These are phyloP conservation scores for Crax fasciolata DNA, from an alignment of 2,797 vertebrate genomes.

Conservation along the genomic window DNA sequence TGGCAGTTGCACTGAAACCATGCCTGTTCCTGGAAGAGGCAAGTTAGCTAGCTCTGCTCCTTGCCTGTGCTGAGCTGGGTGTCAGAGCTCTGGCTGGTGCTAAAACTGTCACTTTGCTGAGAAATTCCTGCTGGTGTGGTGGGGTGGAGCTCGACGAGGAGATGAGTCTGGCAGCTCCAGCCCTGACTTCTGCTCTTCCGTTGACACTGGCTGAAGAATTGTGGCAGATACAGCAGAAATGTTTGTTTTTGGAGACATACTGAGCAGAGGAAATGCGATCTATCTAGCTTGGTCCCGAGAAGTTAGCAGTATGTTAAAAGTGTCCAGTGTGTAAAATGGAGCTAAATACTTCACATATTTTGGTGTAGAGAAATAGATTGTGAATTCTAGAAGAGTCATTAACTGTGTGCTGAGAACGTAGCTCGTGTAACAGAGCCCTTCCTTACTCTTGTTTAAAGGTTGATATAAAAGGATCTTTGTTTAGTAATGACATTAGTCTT, in stretches of 20 bases:
- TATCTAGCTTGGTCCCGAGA: neutral
- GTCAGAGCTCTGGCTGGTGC: constrained; percentile 34
- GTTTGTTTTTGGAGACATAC: constrained; percentile 37
- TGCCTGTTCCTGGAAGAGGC: neutral
- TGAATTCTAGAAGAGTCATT: constrained; percentile 46
- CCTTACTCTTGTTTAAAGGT: constrained; percentile 39
- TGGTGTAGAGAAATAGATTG: constrained; percentile 39
- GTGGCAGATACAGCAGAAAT: constrained; percentile 23
- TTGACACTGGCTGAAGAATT: constrained; percentile 32
- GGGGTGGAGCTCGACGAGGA: neutral
- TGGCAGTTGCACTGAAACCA: neutral
- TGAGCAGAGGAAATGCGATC: constrained; percentile 24
- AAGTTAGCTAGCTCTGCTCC: neutral
- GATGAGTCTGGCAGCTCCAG: neutral
- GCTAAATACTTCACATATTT: constrained; percentile 73
- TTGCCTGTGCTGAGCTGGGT: neutral
- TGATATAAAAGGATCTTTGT: constrained; percentile 51
- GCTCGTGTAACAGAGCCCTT: constrained; percentile 46
- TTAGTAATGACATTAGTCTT: constrained; percentile 18
- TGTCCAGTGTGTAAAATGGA: constrained; percentile 10
- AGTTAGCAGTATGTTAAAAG: constrained; percentile 46
- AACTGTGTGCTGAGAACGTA: neutral
- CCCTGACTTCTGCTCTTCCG: constrained; percentile 24
- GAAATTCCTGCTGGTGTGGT: constrained; percentile 45
- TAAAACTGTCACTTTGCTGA: constrained; percentile 62